Evolutionary conservation across 2,888 invertebrate genomes (phyloP).

Genomic region (Brachyopa scutellaris): DNA sequence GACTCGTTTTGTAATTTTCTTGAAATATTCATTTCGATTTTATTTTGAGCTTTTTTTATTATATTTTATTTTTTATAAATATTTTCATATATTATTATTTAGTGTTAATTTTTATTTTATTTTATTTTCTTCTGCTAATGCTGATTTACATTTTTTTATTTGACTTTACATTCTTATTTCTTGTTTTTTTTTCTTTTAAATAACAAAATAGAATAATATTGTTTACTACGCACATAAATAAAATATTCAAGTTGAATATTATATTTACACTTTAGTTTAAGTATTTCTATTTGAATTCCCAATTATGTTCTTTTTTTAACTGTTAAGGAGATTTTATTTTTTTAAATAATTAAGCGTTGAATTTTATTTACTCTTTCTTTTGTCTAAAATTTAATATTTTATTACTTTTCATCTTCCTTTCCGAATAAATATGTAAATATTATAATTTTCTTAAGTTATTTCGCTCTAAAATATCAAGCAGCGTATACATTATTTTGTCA

Average conservation of each 20-base stretch:
- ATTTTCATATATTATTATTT: conserved; percentile 52
- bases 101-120: conserved; percentile 19
- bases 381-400: conserved; percentile 33
- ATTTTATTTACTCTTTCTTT: conserved; percentile 24
- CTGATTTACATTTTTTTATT: conserved; percentile 65
- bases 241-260: conserved; percentile 15
- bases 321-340: background rate
- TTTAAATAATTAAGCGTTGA: conserved; percentile 53
- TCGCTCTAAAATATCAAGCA: conserved; percentile 52
- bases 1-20: conserved; percentile 25
- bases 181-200: conserved; percentile 13
- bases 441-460: conserved; percentile 28
- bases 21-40: conserved; percentile 71
- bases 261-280: conserved; percentile 39
- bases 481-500: conserved; percentile 72
- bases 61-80: conserved; percentile 65
- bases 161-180: conserved; percentile 33
- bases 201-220: conserved; percentile 53
- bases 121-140: conserved; percentile 54
- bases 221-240: conserved; percentile 29
- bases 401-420: conserved; percentile 4
- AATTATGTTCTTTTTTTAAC: background rate
- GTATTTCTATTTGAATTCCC: background rate
- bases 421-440: conserved; percentile 62
- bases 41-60: conserved; percentile 62